Base-by-base conservation (phyloP, 1,140 invertebrate genomes). In the Pseudomyrmex concolor region DNA sequence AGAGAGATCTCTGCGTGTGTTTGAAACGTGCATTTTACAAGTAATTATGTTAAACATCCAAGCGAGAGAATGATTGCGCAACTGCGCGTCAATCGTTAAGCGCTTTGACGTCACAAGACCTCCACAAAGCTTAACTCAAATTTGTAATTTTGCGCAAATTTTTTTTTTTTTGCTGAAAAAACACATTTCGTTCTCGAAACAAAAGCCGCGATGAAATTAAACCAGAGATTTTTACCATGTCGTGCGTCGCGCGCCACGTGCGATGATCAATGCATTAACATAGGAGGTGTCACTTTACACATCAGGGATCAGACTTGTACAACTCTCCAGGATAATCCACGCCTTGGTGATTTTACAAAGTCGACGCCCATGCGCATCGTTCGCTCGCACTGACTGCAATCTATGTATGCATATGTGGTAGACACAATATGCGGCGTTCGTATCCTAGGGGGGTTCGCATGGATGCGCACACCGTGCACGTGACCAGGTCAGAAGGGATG, bases 401-500 rank as follows among this genome's bases (percentile, higher is more conserved):
- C 51, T 68, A 77, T 59, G 19, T 62, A 78, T 77, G 73, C 63
- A 77, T 68, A 80, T 51, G 63, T 19, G 73, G 15, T 60, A 25
- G 62, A 66, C 64, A 51, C 48, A 77, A 83, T 83, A 83, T 67
- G 62, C 60, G 72, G 55, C 19, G 72, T 59, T 22, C 62, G 54
- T 64, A 63, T 63, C 50, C 50, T 34, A 34, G 73, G n/a, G 48
- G 45, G 73, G 45, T 12, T 68, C 64, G 50, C 63, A 48, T 70
- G 43, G 73, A 83, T 78, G 82, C 55, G 72, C 22, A 17, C 51
- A 57, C 74, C 17, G 62, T 13, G 34, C 13, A 76, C 81, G 81
- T 76, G 72, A 83, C 72, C 71, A 55, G 13, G 59, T 73, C 71
- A 34, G 2, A 17, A 34, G 48, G 48, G 66, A 1, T 4, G 22